Evolutionary conservation across 2,888 invertebrate genomes (phyloP).

Genomic region (Electrophaes corylata): DNA sequence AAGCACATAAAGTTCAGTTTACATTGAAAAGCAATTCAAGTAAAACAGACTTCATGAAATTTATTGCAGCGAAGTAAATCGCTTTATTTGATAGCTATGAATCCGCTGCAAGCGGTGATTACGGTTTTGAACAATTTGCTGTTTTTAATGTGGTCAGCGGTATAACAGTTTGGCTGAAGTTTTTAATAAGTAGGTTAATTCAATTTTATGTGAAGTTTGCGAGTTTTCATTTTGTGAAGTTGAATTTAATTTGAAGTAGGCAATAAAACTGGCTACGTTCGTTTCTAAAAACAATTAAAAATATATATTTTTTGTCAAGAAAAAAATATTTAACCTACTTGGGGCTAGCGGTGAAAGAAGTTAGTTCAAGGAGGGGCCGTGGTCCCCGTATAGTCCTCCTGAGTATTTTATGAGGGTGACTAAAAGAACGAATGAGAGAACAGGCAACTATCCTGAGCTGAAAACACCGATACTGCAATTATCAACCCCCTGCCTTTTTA

Average conservation of each 20-base stretch:
- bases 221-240: background rate
- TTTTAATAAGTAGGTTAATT: constrained; percentile 8
- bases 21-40: background rate
- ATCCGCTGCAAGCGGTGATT: constrained; percentile 20
- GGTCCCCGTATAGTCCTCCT: too few relatives aligned
- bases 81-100: constrained; percentile 22
- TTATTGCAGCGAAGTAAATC: constrained; percentile 21
- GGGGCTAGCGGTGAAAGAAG: too few relatives aligned
- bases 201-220: background rate
- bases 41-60: constrained; percentile 5
- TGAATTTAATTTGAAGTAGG: background rate
- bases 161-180: constrained; percentile 1
- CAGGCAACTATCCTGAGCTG: too few relatives aligned
- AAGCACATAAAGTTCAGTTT: background rate
- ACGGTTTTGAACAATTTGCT: constrained; percentile 10
- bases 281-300: too few relatives aligned
- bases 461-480: too few relatives aligned
- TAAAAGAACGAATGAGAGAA: too few relatives aligned
- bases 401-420: too few relatives aligned
- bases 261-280: background rate
- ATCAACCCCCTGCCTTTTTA: too few relatives aligned
- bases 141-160: constrained; percentile 24
- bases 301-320: too few relatives aligned
- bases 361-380: too few relatives aligned
- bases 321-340: too few relatives aligned